Conservation (phyloP, 2,797 vertebrate species). For the Microtus obscurus region DNA sequence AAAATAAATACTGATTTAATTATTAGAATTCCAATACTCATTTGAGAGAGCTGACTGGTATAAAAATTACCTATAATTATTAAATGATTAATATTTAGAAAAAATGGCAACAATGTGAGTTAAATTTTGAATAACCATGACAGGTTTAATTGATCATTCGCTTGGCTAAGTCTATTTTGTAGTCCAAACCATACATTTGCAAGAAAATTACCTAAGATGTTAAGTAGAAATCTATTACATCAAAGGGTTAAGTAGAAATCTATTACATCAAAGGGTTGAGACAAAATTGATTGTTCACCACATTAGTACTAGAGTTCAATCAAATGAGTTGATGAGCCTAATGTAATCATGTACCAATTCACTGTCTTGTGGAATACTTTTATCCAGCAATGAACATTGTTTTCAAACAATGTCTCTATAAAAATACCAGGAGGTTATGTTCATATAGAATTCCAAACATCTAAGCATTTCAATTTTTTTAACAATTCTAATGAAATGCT, state of each 20-base stretch:
- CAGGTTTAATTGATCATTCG: constrained; percentile 11
- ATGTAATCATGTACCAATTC: constrained; percentile 11
- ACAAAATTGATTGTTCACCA: constrained; percentile 12
- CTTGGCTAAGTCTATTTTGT: constrained; percentile 15
- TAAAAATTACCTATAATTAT: constrained; percentile 23
- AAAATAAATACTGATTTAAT: neutral
- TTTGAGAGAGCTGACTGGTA: neutral
- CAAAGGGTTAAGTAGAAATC: constrained; percentile 43
- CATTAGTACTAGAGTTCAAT: constrained; percentile 1
- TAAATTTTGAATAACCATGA: neutral
- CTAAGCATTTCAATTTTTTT: neutral
- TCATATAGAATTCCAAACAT: constrained; percentile 18
- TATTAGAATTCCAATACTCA: neutral
- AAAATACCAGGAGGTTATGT: neutral
- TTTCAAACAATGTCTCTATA: neutral
- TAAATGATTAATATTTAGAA: constrained; percentile 22
- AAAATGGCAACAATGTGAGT: neutral
- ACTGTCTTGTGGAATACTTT: constrained; percentile 5
- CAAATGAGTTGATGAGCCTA: constrained; percentile 4
- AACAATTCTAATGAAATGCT: neutral
- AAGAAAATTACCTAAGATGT: constrained; percentile 28
- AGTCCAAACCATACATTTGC: constrained; percentile 30
- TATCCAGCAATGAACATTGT: neutral
- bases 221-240: constrained; percentile 59
- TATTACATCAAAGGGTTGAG: constrained; percentile 41